A percentile compares a stretch with the other conserved stretches of the same genome.
Conservation (phyloP, 2,888 invertebrate species). For the Drosophila mulleri region DNA sequence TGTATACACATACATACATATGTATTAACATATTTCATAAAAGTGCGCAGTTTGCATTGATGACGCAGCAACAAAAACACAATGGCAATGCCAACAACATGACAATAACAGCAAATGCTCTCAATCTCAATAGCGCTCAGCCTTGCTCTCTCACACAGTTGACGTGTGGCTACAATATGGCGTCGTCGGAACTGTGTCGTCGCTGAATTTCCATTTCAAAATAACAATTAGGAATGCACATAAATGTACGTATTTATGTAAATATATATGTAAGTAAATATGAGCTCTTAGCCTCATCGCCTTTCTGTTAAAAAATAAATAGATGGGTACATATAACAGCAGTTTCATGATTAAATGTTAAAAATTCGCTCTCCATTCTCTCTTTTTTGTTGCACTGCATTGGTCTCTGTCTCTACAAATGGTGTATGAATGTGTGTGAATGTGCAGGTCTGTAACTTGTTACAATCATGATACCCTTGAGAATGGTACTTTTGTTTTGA, state of each 20-base stretch:
- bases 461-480: conserved; percentile 18
- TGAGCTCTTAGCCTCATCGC: conserved; percentile 7
- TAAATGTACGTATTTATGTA: not conserved
- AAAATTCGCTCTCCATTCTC: conserved; percentile 17
- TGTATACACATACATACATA: not conserved
- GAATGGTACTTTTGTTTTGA: not conserved
- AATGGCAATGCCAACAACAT: conserved; percentile 63
- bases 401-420: conserved; percentile 65
- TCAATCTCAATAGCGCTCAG: conserved; percentile 46
- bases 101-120: conserved; percentile 56
- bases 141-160: conserved; percentile 48
- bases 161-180: conserved; percentile 67
- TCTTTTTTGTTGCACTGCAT: conserved; percentile 52
- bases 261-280: conserved; percentile 6
- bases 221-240: conserved; percentile 30
- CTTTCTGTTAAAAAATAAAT: conserved; percentile 10
- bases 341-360: conserved; percentile 9
- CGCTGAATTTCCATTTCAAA: conserved; percentile 66
- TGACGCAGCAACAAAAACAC: conserved; percentile 76
- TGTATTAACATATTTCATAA: conserved; percentile 36
- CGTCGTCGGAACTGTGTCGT: conserved; percentile 76
- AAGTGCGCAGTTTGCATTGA: conserved; percentile 79
- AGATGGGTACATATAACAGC: not conserved
- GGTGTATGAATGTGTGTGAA: not conserved
- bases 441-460: conserved; percentile 17